Percentiles rank a stretch among this genome's conserved stretches.
phyloP scores from a whole-genome alignment of 2,888 invertebrate genomes.

The Hypena proboscidalis region DNA sequence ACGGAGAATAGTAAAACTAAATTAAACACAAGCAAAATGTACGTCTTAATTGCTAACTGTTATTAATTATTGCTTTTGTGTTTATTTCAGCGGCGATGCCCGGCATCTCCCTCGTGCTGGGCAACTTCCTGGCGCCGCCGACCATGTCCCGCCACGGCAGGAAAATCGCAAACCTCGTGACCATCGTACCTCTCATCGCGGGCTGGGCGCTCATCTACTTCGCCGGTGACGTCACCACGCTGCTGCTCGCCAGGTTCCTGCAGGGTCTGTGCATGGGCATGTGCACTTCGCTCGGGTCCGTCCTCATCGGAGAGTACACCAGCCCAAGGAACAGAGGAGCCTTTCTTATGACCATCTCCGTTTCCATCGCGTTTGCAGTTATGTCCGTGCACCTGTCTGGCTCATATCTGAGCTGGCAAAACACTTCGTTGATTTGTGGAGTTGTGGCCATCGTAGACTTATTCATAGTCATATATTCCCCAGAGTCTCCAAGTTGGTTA shows the following conservation, averaged over 20 bases:
- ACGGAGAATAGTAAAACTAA: too few relatives aligned
- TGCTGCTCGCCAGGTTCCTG: slow-evolving; percentile 62
- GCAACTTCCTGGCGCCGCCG: slow-evolving; percentile 54
- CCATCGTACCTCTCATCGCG: slow-evolving; percentile 69
- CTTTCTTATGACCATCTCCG: slow-evolving; percentile 84
- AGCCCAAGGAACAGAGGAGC: slow-evolving; percentile 86
- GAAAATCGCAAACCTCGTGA: slow-evolving; percentile 69
- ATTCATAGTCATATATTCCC: slow-evolving; percentile 65
- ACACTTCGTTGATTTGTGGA: slow-evolving; percentile 77
- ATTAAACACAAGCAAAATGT: too few relatives aligned
- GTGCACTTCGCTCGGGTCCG: slow-evolving; percentile 73
- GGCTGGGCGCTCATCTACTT: slow-evolving; percentile 79
- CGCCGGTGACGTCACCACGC: slow-evolving; percentile 55
- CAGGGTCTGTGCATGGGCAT: slow-evolving; percentile 82
- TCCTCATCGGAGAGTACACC: slow-evolving; percentile 83
- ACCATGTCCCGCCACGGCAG: slow-evolving; percentile 81
- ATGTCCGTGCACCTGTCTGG: slow-evolving; percentile 86
- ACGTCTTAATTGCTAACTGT: too few relatives aligned
- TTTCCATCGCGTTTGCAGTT: slow-evolving; percentile 85
- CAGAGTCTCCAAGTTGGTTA: slow-evolving; percentile 88
- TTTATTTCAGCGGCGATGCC: slow-evolving; percentile 54
- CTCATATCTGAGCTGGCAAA: slow-evolving; percentile 82
- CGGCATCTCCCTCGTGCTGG: slow-evolving; percentile 51
- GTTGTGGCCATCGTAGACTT: slow-evolving; percentile 74
- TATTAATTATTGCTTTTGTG: not conserved